These are phyloP conservation scores for Arenicola marina DNA, from an alignment of 2,888 invertebrate species.

Conservation along the genomic window DNA sequence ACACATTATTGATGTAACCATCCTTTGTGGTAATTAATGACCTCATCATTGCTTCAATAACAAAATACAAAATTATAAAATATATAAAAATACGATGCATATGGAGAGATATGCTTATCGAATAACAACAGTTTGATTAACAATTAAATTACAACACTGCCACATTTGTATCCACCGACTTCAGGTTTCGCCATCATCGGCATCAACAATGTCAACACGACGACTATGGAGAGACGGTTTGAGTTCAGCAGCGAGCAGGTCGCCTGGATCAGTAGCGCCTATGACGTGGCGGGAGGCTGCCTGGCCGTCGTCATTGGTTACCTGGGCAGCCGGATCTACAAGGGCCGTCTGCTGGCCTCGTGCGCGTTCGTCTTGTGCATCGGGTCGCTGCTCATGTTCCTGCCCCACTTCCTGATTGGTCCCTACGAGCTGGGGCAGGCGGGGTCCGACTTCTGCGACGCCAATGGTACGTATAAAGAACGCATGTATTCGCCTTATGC, in stretches of 20 bases:
- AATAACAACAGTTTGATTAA: too few species aligned
- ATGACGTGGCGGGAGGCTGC: slow-evolving; percentile 52
- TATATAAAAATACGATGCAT: too few species aligned
- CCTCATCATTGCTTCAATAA: too few species aligned
- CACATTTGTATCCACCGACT: too few species aligned
- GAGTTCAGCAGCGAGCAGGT: slow-evolving; percentile 48
- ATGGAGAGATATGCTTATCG: too few species aligned
- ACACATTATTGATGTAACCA: too few species aligned
- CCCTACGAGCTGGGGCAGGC: slow-evolving; percentile 63
- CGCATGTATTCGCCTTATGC: too few species aligned
- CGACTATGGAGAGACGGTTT: slow-evolving; percentile 51
- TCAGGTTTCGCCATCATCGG: slow-evolving; percentile 56
- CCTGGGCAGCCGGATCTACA: slow-evolving; percentile 68
- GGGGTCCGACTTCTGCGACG: too few species aligned
- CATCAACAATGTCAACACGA: slow-evolving; percentile 53
- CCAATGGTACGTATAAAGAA: too few species aligned
- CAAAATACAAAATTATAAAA: too few species aligned
- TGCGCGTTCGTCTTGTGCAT: slow-evolving; percentile 75
- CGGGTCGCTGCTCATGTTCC: slow-evolving; percentile 73
- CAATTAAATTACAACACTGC: too few species aligned
- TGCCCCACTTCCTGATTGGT: slow-evolving; percentile 79
- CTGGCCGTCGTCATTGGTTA: slow-evolving; percentile 69
- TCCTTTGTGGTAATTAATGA: too few species aligned
- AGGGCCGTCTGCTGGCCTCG: slow-evolving; percentile 69
- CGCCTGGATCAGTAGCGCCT: slow-evolving; percentile 49